Conservation (phyloP, 2,797 vertebrate species). For the Tragopan temminckii region DNA sequence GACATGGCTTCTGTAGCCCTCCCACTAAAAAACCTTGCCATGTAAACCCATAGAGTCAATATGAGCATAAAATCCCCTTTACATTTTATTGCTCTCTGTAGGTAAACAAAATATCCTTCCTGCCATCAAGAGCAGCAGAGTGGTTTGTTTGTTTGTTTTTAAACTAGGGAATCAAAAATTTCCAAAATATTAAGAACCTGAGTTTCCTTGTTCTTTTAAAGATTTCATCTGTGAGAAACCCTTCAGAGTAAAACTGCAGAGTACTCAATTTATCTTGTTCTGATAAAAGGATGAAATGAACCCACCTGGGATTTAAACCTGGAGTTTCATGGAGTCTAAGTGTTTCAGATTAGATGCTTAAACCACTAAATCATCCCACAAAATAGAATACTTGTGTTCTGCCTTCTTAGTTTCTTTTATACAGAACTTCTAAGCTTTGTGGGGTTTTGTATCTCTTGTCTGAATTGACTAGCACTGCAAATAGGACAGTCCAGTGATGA, state of each 20-base stretch:
- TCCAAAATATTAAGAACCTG: not conserved
- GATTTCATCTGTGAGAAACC: not conserved
- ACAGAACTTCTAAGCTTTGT: not conserved
- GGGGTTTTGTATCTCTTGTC: conserved; percentile 31
- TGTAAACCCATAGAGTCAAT: not conserved
- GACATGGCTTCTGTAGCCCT: not conserved
- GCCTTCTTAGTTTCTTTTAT: not conserved
- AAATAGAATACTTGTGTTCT: not conserved
- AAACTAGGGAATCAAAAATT: not conserved
- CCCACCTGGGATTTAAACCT: conserved; percentile 12
- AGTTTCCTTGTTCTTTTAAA: not conserved
- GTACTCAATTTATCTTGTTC: not conserved
- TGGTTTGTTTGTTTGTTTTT: not conserved
- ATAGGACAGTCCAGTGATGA: not conserved
- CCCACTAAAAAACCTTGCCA: not conserved
- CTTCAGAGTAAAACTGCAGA: not conserved
- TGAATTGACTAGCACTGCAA: conserved; percentile 29
- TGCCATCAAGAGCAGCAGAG: not conserved
- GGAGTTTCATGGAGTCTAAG: not conserved
- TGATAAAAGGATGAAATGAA: conserved; percentile 10
- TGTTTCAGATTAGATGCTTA: conserved; percentile 26
- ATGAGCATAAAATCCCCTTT: not conserved
- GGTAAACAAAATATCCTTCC: not conserved
- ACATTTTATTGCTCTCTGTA: not conserved
- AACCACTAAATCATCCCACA: not conserved